Evolutionary conservation across 2,113 vertebrate species (phyloP).

Genomic region (Tetraodon nigroviridis): DNA sequence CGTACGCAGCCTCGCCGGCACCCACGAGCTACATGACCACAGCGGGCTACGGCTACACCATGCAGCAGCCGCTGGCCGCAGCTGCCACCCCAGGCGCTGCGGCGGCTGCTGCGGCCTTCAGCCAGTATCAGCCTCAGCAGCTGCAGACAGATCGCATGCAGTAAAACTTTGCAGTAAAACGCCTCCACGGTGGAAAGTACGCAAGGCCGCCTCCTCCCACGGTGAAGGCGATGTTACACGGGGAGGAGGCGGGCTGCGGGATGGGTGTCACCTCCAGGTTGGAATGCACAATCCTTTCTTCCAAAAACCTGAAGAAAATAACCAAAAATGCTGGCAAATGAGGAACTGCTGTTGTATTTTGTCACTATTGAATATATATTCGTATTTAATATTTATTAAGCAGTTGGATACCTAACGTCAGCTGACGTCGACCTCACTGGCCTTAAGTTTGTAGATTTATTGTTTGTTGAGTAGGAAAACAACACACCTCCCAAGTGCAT

Average conservation of each 20-base stretch:
- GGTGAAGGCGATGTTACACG: constrained; percentile 10
- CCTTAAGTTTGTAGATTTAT: constrained; percentile 38
- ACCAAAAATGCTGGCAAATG: constrained; percentile 77
- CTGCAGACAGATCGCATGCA: constrained; percentile 93
- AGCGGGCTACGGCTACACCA: constrained; percentile 87
- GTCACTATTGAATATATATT: constrained; percentile 42
- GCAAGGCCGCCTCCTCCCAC: constrained; percentile 16
- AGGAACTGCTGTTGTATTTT: constrained; percentile 72
- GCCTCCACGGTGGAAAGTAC: constrained; percentile 8
- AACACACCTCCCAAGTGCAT: constrained; percentile 35
- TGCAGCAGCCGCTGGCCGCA: constrained; percentile 87
- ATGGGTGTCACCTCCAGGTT: constrained; percentile 34
- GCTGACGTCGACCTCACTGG: constrained; percentile 39
- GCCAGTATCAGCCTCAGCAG: constrained; percentile 93
- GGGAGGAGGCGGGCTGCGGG: constrained; percentile 2
- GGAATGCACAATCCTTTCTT: constrained; percentile 30
- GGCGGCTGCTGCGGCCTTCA: constrained; percentile 82
- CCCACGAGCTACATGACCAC: constrained; percentile 85
- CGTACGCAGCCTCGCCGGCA: constrained; percentile 88
- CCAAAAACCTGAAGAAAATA: constrained; percentile 63
- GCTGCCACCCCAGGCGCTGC: constrained; percentile 79
- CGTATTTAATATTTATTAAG: constrained; percentile 71
- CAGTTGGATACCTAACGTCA: constrained; percentile 43
- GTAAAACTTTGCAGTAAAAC: constrained; percentile 35
- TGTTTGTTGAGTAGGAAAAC: constrained; percentile 6